A percentile compares a stretch with the other conserved stretches of the same genome.
Evolutionary conservation across 2,113 vertebrate genomes (phyloP).

Genomic region (Tamias sibiricus): DNA sequence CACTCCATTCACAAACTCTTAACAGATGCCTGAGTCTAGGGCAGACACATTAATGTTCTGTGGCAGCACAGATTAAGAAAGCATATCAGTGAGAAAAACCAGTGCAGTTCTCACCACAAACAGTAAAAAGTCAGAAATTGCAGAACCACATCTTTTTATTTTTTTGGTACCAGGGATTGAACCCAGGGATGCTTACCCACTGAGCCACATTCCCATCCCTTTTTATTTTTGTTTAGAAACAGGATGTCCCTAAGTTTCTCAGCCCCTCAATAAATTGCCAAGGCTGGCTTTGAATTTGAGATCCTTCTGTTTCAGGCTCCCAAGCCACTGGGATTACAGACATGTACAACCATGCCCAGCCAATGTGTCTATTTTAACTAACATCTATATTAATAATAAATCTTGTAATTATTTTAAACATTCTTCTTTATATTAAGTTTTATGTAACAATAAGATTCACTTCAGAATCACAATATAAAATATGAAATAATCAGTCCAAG

Average conservation of each 20-base stretch:
- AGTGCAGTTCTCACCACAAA: background rate
- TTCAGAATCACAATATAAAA: slow-evolving; percentile 13
- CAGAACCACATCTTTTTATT: background rate
- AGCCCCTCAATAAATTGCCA: no score
- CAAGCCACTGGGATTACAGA: no score
- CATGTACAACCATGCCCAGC: no score
- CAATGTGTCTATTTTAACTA: background rate
- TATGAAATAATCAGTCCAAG: background rate
- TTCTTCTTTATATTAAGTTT: slow-evolving; percentile 28
- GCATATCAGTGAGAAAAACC: slow-evolving; percentile 1
- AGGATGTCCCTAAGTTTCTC: no score
- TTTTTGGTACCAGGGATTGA: no score
- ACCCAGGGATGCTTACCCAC: no score
- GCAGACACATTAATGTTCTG: slow-evolving; percentile 20
- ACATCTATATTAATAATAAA: background rate
- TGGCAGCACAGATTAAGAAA: background rate
- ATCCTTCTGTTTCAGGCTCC: no score
- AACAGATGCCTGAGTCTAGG: background rate
- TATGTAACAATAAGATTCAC: background rate
- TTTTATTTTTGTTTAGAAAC: no score
- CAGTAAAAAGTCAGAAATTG: background rate
- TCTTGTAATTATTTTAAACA: slow-evolving; percentile 5
- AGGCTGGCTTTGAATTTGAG: no score
- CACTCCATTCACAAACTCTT: slow-evolving; percentile 28
- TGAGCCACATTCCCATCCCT: no score